These are phyloP conservation scores for Pseudolaguvia tuberculata DNA, from an alignment of 2,113 vertebrate species.

Conservation along the genomic window DNA sequence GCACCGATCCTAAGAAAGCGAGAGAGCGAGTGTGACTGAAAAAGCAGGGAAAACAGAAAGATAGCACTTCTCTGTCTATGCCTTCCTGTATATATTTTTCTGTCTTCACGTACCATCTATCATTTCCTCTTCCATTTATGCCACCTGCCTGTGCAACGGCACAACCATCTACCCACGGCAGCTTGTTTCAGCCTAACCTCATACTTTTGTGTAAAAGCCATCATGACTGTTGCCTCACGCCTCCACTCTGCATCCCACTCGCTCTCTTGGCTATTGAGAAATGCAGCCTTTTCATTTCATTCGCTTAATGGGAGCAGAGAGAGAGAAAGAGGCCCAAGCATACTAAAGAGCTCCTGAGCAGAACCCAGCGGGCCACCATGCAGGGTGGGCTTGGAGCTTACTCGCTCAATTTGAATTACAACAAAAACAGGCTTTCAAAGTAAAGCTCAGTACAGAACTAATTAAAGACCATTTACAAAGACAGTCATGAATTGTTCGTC, in stretches of 20 bases:
- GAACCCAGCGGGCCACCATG: constrained; percentile 39
- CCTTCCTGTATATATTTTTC: background rate
- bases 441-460: constrained; percentile 34
- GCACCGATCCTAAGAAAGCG: background rate
- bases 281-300: constrained; percentile 49
- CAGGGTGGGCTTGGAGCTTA: constrained; percentile 24
- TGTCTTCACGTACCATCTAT: background rate
- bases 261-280: constrained; percentile 36
- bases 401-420: constrained; percentile 19
- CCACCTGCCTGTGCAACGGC: background rate
- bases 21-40: background rate
- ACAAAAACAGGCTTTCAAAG: constrained; percentile 10
- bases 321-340: constrained; percentile 51
- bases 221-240: constrained; percentile 35
- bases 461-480: constrained; percentile 43
- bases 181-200: constrained; percentile 15
- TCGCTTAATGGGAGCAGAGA: constrained; percentile 49
- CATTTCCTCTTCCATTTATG: background rate
- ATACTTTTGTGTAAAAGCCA: constrained; percentile 29
- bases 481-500: constrained; percentile 17
- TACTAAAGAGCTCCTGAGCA: constrained; percentile 45
- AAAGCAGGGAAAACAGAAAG: background rate
- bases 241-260: constrained; percentile 33
- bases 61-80: background rate
- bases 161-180: background rate